These are phyloP conservation scores for Amblyopsis hoosieri DNA, from an alignment of 2,797 vertebrate species.

Conservation along the genomic window DNA sequence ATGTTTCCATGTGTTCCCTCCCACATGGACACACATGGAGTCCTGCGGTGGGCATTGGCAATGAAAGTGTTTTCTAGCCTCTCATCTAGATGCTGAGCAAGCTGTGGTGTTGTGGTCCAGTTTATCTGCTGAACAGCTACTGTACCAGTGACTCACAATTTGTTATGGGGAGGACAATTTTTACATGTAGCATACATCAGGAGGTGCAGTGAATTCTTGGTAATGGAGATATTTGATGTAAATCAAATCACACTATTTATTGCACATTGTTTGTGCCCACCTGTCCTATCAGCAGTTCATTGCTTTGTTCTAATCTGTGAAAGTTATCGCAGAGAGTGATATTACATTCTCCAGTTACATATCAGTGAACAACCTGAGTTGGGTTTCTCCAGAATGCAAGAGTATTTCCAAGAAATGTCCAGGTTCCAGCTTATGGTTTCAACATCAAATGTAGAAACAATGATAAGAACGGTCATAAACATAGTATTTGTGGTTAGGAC, in stretches of 20 bases:
- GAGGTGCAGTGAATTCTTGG: slow-evolving; percentile 1
- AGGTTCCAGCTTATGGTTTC: too few species aligned
- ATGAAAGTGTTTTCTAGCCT: slow-evolving; percentile 24
- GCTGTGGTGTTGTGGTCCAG: slow-evolving; percentile 8
- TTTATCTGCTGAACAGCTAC: slow-evolving; percentile 36
- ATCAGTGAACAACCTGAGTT: too few species aligned
- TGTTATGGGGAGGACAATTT: background rate
- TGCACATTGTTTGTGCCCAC: slow-evolving; percentile 15
- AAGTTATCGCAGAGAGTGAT: slow-evolving; percentile 32
- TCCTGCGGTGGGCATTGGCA: too few species aligned
- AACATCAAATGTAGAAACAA: too few species aligned
- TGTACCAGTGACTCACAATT: slow-evolving; percentile 6
- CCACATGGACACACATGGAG: slow-evolving; percentile 6
- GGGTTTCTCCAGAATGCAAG: too few species aligned
- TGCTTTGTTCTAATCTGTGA: slow-evolving; percentile 35
- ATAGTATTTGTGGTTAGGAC: too few species aligned
- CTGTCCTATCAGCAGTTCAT: slow-evolving; percentile 10
- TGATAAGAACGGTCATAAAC: too few species aligned
- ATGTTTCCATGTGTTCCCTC: slow-evolving; percentile 36
- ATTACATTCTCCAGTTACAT: slow-evolving; percentile 33
- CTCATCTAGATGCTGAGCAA: slow-evolving; percentile 34
- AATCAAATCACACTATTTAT: slow-evolving; percentile 6
- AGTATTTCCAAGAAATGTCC: too few species aligned
- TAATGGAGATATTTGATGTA: slow-evolving; percentile 3
- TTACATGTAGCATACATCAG: background rate